Evolutionary conservation across 2,113 vertebrate species (phyloP).

Genomic region (Todiramphus saurophagus): DNA sequence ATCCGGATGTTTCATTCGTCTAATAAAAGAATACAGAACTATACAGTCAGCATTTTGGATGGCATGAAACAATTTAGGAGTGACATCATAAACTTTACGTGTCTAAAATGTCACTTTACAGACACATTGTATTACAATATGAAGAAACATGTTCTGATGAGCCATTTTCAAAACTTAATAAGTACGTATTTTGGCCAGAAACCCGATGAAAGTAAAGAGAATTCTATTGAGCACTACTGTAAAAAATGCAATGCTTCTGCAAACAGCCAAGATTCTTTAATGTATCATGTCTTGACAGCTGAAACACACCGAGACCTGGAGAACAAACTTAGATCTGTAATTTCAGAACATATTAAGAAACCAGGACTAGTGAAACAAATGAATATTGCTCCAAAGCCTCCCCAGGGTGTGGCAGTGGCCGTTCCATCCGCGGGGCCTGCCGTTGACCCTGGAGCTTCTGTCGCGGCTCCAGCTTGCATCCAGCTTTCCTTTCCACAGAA

Average conservation of each 20-base stretch:
- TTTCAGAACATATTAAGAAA: conserved; percentile 81
- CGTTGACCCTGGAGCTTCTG: background rate
- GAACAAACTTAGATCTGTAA: conserved; percentile 84
- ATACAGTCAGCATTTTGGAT: conserved; percentile 69
- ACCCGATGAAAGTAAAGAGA: conserved; percentile 37
- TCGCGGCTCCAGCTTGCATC: conserved; percentile 47
- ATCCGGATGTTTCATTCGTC: conserved; percentile 82
- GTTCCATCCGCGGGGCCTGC: background rate
- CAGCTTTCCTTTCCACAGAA: conserved; percentile 73
- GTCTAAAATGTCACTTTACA: conserved; percentile 83
- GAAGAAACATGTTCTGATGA: conserved; percentile 87
- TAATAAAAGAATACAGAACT: conserved; percentile 69
- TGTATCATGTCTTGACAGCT: conserved; percentile 90
- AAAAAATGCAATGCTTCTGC: conserved; percentile 86
- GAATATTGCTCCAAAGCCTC: conserved; percentile 77
- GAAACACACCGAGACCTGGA: conserved; percentile 87
- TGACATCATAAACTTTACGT: conserved; percentile 79
- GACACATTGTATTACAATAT: conserved; percentile 86
- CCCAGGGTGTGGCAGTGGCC: background rate
- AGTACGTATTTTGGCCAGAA: conserved; percentile 82
- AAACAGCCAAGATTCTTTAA: conserved; percentile 85
- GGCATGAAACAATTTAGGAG: conserved; percentile 68
- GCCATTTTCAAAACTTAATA: conserved; percentile 79
- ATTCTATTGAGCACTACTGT: conserved; percentile 82
- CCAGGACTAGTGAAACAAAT: conserved; percentile 63